Evolutionary conservation across 1,140 invertebrate genomes (phyloP).

Genomic region (Lepidurus couesii): DNA sequence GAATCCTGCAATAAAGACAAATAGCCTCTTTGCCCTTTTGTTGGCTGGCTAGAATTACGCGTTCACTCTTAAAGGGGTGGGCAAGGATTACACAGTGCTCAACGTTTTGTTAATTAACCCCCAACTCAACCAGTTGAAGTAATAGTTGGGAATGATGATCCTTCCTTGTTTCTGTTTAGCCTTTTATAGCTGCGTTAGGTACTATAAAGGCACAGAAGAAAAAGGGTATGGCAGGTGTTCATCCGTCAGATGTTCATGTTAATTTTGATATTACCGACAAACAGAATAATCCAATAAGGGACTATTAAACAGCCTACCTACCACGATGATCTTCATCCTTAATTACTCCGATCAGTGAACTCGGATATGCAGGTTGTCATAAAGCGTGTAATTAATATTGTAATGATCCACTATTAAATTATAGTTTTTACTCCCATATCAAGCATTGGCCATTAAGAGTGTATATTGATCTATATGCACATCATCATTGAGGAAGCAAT

Average conservation of each 20-base stretch:
- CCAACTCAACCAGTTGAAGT: neutral
- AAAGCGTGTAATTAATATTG: neutral
- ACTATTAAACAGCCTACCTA: neutral
- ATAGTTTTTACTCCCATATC: no score
- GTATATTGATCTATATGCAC: no score
- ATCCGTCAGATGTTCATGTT: neutral
- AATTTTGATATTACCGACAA: neutral
- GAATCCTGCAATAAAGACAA: neutral
- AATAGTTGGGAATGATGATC: neutral
- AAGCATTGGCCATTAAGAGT: no score
- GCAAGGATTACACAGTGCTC: neutral
- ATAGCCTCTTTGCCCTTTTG: neutral
- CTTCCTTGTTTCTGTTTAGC: neutral
- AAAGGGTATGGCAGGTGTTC: neutral
- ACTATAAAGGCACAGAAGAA: neutral
- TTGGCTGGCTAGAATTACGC: neutral
- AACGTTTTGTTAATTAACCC: neutral
- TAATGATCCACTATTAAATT: neutral
- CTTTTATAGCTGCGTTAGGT: neutral
- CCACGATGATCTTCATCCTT: neutral
- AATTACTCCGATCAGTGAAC: neutral
- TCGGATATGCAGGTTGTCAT: neutral
- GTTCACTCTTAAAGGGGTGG: neutral
- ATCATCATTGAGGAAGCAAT: no score
- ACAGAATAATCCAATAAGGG: constrained; percentile 3